Evolutionary conservation across 1,140 invertebrate genomes (phyloP), one percentile per base, ranked within the genome.

Genomic region (Battus philenor): DNA sequence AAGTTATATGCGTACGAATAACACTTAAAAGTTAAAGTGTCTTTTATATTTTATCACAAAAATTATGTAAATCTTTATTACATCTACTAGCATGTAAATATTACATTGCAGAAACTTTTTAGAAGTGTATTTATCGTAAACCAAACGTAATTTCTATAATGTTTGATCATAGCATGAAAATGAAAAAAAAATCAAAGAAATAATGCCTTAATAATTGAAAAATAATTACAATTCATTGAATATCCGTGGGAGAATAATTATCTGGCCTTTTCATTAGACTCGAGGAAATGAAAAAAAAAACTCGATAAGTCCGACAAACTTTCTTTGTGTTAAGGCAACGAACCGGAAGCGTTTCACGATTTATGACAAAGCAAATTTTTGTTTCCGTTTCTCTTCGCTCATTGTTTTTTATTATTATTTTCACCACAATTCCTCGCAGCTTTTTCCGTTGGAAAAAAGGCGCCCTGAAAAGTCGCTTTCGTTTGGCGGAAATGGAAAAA

Each of bases 281-380:
- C 38, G 51, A 50, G 26, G 6, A 29, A 39, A 39, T 24, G 61
- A 47, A 63, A 63, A 54, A 56, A 63, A 63, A 56, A 43, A 57
- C 32, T 53, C 44, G 51, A 50, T 53, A 63, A 54, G 54, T 65
- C 50, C 63, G 60, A 66, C 54, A 67, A 72, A 72, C 62, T 80
- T 80, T 75, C 68, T 77, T 76, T 68, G 67, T 71, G 70, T 60
- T 65, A 68, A 69, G 59, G 60, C 60, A 68, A 63, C 65, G 51
- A 61, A 56, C 67, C 67, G 75, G 75, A 80, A 80, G 72, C 70
- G 55, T 75, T 76, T 76, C 67, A 65, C 71, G 69, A 85, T 83
- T 85, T 85, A 81, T 83, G 74, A 80, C 70, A 75, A 76, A 78
- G 70, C 76, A 68, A 80, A 74, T 80, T 82, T 85, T 74, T 72